Conservation (phyloP, 1,140 invertebrate species). For the Sinonovacula constricta region DNA sequence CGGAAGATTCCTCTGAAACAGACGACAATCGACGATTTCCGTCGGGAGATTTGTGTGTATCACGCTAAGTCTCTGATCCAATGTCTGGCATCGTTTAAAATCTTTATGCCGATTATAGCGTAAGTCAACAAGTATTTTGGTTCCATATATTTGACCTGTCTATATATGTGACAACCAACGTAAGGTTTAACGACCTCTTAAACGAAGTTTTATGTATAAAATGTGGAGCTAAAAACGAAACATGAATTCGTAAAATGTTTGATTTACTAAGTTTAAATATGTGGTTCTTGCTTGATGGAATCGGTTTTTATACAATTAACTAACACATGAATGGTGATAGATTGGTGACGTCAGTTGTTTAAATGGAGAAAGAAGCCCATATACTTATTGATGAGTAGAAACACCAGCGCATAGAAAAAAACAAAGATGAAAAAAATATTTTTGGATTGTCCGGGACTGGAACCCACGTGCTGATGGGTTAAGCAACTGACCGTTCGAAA, state of each 20-base stretch:
- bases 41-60: conserved; percentile 30
- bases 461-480: too few species aligned
- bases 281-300: background rate
- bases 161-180: background rate
- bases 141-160: background rate
- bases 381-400: too few species aligned
- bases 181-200: background rate
- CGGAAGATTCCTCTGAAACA: background rate
- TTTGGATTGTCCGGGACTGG: too few species aligned
- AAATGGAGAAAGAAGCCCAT: too few species aligned
- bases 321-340: too few species aligned
- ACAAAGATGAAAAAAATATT: too few species aligned
- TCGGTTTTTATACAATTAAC: too few species aligned
- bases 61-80: conserved; percentile 23
- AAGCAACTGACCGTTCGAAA: too few species aligned
- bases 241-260: conserved; percentile 79
- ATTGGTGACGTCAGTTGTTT: too few species aligned
- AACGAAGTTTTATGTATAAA: conserved; percentile 44
- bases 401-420: too few species aligned
- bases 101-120: conserved; percentile 43
- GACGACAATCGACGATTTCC: conserved; percentile 14
- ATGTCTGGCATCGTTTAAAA: conserved; percentile 14
- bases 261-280: conserved; percentile 5
- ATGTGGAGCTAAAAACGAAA: conserved; percentile 76
- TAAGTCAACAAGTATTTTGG: conserved; percentile 19